phyloP scores from a whole-genome alignment of 2,797 vertebrate genomes.

The Oreortyx pictus region DNA sequence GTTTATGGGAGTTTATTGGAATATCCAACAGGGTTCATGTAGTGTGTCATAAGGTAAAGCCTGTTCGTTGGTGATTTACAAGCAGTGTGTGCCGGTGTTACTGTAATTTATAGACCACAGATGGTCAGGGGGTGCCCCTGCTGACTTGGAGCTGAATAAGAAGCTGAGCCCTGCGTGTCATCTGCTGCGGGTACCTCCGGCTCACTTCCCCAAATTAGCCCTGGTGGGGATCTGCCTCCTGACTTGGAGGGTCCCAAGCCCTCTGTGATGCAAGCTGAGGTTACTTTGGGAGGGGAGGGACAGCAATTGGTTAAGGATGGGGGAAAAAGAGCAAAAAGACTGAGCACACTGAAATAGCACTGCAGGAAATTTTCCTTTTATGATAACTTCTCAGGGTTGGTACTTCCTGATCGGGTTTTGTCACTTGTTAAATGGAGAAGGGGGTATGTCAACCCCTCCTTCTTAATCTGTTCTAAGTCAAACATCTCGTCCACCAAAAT shows the following conservation, averaged over 20 bases:
- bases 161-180: slow-evolving; percentile 78
- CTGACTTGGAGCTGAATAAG: slow-evolving; percentile 82
- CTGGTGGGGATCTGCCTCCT: slow-evolving; percentile 62
- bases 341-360: background rate
- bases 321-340: background rate
- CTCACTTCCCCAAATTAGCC: slow-evolving; percentile 76
- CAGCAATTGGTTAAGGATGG: background rate
- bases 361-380: slow-evolving; percentile 27
- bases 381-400: slow-evolving; percentile 4
- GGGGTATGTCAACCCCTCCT: background rate
- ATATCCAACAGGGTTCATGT: slow-evolving; percentile 85
- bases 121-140: slow-evolving; percentile 81
- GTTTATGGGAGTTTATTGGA: slow-evolving; percentile 84
- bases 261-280: slow-evolving; percentile 13
- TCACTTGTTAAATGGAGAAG: slow-evolving; percentile 24
- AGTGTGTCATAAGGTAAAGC: slow-evolving; percentile 83
- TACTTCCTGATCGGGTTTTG: slow-evolving; percentile 12
- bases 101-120: slow-evolving; percentile 86
- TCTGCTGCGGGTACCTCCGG: slow-evolving; percentile 75
- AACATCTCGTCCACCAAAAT: background rate
- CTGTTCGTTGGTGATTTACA: slow-evolving; percentile 84
- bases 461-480: background rate
- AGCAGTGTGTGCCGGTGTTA: slow-evolving; percentile 79
- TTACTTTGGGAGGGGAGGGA: background rate
- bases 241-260: slow-evolving; percentile 42